Percentiles rank a stretch among this genome's conserved stretches.
phyloP scores from a whole-genome alignment of 2,113 vertebrate genomes.

The Archilochus colubris region DNA sequence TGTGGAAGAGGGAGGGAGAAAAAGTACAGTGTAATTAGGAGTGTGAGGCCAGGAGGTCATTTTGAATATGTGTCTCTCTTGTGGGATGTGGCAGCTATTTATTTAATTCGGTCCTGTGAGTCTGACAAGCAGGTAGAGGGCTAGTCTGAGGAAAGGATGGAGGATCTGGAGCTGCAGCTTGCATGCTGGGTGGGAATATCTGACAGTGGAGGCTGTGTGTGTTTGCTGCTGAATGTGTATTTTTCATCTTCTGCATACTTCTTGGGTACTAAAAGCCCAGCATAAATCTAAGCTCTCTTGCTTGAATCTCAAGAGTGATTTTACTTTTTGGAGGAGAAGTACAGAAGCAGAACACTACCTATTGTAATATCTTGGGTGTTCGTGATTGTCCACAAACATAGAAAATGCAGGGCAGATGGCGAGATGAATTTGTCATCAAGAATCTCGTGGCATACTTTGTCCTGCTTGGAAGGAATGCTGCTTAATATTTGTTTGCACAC shows the following conservation, averaged over 20 bases:
- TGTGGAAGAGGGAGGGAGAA: neutral
- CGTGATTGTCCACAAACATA: fast-evolving
- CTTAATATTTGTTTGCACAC: neutral
- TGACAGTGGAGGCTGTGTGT: neutral
- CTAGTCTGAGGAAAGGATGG: neutral
- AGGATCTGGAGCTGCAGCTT: constrained; percentile 28
- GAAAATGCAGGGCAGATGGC: neutral
- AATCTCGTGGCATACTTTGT: neutral
- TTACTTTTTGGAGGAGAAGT: neutral
- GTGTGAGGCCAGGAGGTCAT: neutral
- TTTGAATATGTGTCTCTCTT: neutral
- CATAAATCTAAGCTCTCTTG: neutral
- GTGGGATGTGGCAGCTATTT: neutral
- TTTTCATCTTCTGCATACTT: fast-evolving
- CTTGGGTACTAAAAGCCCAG: neutral
- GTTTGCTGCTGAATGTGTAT: fast-evolving
- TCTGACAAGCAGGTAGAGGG: neutral
- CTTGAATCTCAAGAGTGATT: neutral
- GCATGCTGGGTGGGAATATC: neutral
- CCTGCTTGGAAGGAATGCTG: neutral
- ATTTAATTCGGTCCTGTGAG: neutral
- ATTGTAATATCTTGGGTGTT: neutral
- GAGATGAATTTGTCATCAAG: neutral
- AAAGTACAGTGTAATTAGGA: neutral
- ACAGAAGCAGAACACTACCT: neutral